These are phyloP conservation scores for Forbesichthys agassizii DNA, from an alignment of 2,113 vertebrate genomes.

Conservation along the genomic window DNA sequence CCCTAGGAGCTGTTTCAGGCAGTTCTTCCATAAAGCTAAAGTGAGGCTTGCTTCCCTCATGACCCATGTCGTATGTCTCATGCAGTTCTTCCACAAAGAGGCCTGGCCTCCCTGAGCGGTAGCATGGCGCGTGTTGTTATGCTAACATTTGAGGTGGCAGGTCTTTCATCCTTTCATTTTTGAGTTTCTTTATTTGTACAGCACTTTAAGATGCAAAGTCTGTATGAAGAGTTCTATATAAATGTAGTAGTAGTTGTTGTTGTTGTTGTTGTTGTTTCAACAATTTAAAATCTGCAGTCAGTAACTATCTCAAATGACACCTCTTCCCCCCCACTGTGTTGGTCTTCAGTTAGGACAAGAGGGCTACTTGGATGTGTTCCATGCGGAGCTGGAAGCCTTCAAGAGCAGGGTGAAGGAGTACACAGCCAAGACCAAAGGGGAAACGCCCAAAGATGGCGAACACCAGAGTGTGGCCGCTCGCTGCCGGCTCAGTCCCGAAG, in stretches of 20 bases:
- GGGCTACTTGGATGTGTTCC: slow-evolving; percentile 94
- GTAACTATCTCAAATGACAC: neutral
- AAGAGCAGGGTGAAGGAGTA: slow-evolving; percentile 88
- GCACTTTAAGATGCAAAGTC: no score
- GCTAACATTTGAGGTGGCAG: no score
- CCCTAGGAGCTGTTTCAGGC: slow-evolving; percentile 92
- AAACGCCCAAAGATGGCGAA: slow-evolving; percentile 64
- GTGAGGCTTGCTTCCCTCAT: slow-evolving; percentile 71
- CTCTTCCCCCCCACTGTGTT: slow-evolving; percentile 1
- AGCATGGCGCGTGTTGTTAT: no score
- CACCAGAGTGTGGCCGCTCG: slow-evolving; percentile 63
- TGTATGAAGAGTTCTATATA: no score
- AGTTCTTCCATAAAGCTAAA: slow-evolving; percentile 98
- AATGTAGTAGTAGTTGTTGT: no score
- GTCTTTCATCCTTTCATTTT: no score
- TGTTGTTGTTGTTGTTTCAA: no score
- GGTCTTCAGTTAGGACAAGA: slow-evolving; percentile 85
- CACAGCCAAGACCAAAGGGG: slow-evolving; percentile 68
- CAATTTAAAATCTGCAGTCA: neutral
- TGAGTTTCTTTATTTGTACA: no score
- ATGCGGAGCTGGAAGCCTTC: slow-evolving; percentile 90
- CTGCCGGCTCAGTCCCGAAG: slow-evolving; percentile 76
- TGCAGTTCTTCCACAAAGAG: no score
- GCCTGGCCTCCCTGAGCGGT: no score
- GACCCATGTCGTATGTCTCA: no score